Evolutionary conservation across 2,797 vertebrate genomes (phyloP).

Genomic region (Micrastur ruficollis): DNA sequence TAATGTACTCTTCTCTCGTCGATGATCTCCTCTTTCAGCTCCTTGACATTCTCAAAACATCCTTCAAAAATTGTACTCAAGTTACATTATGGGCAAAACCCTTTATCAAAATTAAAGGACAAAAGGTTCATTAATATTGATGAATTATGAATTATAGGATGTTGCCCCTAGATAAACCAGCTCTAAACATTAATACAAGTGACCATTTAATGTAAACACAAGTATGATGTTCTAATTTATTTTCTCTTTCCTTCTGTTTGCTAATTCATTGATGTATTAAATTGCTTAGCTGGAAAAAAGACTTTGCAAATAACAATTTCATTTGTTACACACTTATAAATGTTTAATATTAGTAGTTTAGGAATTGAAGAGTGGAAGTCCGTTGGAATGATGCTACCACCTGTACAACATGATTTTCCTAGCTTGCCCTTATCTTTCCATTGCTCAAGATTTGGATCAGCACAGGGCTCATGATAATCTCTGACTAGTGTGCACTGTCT

Average conservation of each 20-base stretch:
- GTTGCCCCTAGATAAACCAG: not conserved
- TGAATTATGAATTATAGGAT: not conserved
- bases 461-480: not conserved
- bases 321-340: conserved; percentile 8
- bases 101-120: not conserved
- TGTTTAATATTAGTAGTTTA: conserved; percentile 29
- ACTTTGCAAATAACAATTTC: conserved; percentile 48
- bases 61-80: not conserved
- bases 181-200: conserved; percentile 9
- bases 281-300: not conserved
- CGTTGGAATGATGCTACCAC: not conserved
- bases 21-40: not conserved
- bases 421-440: not conserved
- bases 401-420: not conserved
- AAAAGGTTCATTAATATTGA: not conserved
- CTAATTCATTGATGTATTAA: conserved; percentile 32
- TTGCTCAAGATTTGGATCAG: not conserved
- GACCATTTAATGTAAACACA: conserved; percentile 25
- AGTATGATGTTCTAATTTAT: conserved; percentile 26
- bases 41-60: not conserved
- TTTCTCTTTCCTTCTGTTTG: conserved; percentile 44
- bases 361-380: not conserved
- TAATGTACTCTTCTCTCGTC: not conserved
- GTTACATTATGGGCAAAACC: not conserved
- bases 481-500: not conserved